phyloP scores from a whole-genome alignment of 1,140 invertebrate genomes.

The Pseudomyrmex gracilis region DNA sequence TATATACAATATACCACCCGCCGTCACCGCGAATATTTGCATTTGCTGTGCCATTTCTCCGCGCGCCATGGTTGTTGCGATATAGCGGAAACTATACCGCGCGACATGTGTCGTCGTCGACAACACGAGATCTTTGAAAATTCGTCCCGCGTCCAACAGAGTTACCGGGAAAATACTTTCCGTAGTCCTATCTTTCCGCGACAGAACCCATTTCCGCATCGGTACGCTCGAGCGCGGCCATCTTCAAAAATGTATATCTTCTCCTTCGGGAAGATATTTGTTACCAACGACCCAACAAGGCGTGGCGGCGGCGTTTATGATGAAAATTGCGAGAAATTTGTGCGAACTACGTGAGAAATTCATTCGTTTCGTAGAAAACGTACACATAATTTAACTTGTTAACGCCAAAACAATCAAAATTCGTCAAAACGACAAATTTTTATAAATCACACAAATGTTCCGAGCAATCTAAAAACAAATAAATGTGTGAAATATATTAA shows the following conservation, averaged over 20 bases:
- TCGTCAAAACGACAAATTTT: too few species aligned
- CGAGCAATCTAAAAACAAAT: too few species aligned
- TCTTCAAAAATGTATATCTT: conserved; percentile 48
- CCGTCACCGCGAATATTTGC: conserved; percentile 7
- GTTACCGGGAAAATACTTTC: conserved; percentile 2
- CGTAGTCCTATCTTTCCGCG: neutral
- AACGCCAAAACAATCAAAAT: too few species aligned
- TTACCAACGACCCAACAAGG: conserved; percentile 7
- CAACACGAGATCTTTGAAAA: conserved; percentile 33
- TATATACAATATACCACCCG: too few species aligned
- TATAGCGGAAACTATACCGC: too few species aligned
- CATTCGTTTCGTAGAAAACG: too few species aligned
- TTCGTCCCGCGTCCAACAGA: conserved; percentile 25
- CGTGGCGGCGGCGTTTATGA: conserved; percentile 7
- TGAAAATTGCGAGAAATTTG: neutral
- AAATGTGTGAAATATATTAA: too few species aligned
- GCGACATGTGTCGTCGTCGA: conserved; percentile 18
- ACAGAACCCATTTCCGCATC: conserved; percentile 34
- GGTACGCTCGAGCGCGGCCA: neutral
- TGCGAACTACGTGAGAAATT: too few species aligned
- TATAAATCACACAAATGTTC: too few species aligned
- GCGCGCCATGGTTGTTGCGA: neutral
- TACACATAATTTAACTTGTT: too few species aligned
- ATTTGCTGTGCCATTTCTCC: neutral
- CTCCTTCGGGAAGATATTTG: conserved; percentile 14